Conservation (phyloP, 2,888 invertebrate species). For the Cancer borealis region DNA sequence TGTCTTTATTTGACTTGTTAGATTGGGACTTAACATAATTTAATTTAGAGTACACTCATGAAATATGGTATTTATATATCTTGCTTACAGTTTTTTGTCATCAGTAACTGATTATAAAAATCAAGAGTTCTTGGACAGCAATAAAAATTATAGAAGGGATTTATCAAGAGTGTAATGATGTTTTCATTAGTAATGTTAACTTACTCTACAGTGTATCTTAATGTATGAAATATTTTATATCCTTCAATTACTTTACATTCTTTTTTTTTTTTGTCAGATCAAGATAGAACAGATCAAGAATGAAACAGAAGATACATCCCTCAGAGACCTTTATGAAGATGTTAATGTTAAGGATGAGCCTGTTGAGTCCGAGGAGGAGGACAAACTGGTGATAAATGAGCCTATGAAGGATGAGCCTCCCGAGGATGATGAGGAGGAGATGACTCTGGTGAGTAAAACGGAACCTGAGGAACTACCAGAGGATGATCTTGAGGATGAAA, state of each 20-base stretch:
- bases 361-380: conserved; percentile 78
- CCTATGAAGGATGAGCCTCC: conserved; percentile 81
- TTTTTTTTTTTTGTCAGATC: background rate
- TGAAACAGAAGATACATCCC: conserved; percentile 63
- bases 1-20: background rate
- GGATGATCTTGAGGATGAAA: conserved; percentile 71
- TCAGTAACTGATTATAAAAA: background rate
- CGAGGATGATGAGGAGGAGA: conserved; percentile 83
- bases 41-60: background rate
- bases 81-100: background rate
- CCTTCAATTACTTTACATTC: background rate
- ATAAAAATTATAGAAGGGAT: background rate
- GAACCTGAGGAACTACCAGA: conserved; percentile 79
- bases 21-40: background rate
- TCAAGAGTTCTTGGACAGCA: background rate
- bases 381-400: conserved; percentile 77
- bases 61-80: background rate
- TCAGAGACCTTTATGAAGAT: conserved; percentile 29
- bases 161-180: background rate
- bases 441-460: conserved; percentile 85
- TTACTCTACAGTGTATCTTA: no score
- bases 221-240: background rate
- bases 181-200: background rate
- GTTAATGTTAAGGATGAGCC: conserved; percentile 81
- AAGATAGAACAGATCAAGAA: conserved; percentile 48